Evolutionary conservation across 2,113 vertebrate species (phyloP), one percentile per base, ranked within the genome.

Genomic region (Tricholaema leucomelas): DNA sequence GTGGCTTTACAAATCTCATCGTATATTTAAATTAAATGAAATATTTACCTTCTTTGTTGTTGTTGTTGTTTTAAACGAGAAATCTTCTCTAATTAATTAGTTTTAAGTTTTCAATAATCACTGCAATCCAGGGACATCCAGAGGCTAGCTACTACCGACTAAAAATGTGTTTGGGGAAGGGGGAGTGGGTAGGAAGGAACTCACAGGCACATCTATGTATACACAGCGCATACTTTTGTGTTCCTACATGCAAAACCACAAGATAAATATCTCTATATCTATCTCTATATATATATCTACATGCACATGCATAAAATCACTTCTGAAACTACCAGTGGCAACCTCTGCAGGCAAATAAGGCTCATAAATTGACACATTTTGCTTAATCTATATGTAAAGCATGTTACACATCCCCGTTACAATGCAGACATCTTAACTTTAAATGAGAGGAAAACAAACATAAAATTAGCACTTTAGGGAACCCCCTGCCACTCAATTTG

Each of bases 391-490:
- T 94, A 97, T 94, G 90, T 96, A 91, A 81, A 81, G 63, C 87
- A 8, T 95, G 89, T 86, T 96, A 86, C 81, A 95, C 74, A 90
- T 94, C 95, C 66, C 83, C 91, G 81, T 94, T 92, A 59, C 73
- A 95, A 97, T 90, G 95, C 90, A 91, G 93, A 65, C 95, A 96
- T 97, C 96, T 97, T 96, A 97, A 97, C 94, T 97, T 97, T 95
- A 97, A 97, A 96, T 91, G 95, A 97, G 92, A 97, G 1, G 61
- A 96, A 97, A 98, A 96, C 94, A 97, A 97, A 98, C 96, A 97
- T 96, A 97, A 98, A 98, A 97, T 98, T 98, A 97, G 89, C 97
- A 95, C 96, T 97, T 92, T 92, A 93, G 96, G 93, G 91, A 97
- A 96, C 95, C 92, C 93, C 92, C 88, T 97, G 94, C 95, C 90